Evolutionary conservation across 2,888 invertebrate genomes (phyloP).

Genomic region (Pogonocherus hispidulus): DNA sequence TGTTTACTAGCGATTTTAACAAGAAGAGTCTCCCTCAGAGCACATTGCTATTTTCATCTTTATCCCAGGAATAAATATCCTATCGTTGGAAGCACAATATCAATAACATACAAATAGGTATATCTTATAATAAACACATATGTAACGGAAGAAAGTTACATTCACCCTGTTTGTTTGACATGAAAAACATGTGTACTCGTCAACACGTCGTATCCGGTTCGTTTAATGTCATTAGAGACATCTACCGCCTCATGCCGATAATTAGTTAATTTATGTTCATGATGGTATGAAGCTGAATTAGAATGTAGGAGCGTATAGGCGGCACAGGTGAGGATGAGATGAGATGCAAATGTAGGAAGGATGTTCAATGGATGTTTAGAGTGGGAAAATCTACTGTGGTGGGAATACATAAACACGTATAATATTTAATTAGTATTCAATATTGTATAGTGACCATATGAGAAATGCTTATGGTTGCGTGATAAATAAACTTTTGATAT

Average conservation of each 20-base stretch:
- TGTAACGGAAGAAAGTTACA: slow-evolving; percentile 19
- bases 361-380: neutral
- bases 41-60: too few relatives aligned
- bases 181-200: slow-evolving; percentile 22
- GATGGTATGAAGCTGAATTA: slow-evolving; percentile 4
- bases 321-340: neutral
- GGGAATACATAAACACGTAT: too few relatives aligned
- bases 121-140: neutral
- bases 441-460: too few relatives aligned
- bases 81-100: too few relatives aligned
- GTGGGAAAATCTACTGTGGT: neutral
- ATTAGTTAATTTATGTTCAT: slow-evolving; percentile 26
- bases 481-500: too few relatives aligned
- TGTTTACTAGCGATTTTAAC: too few relatives aligned
- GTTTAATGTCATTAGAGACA: slow-evolving; percentile 28
- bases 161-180: slow-evolving; percentile 26
- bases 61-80: too few relatives aligned
- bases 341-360: neutral
- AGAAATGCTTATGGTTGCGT: too few relatives aligned
- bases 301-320: neutral
- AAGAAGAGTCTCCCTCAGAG: too few relatives aligned
- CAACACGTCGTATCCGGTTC: slow-evolving; percentile 19
- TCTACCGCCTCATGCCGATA: slow-evolving; percentile 21
- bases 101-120: too few relatives aligned
- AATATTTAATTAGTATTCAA: too few relatives aligned